Conservation (phyloP, 2,888 invertebrate genomes). For the Nephrotoma appendiculata region DNA sequence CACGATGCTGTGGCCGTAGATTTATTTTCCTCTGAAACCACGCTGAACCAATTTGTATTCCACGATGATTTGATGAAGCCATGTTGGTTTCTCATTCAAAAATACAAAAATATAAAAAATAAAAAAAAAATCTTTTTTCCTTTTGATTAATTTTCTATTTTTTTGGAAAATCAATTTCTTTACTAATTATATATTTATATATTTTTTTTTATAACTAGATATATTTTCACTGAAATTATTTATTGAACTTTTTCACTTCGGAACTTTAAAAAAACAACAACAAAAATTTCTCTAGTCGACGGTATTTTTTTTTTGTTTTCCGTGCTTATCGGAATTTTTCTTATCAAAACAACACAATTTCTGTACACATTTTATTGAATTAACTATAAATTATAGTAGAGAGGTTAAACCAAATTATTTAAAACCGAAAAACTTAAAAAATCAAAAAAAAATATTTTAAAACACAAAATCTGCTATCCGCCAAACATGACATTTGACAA, state of each 20-base stretch:
- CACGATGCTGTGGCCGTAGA: slow-evolving; percentile 88
- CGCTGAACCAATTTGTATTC: slow-evolving; percentile 89
- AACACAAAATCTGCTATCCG: slow-evolving; percentile 1
- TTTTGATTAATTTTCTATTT: not conserved
- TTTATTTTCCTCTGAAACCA: slow-evolving; percentile 98
- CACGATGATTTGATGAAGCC: slow-evolving; percentile 45
- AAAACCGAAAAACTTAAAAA: not conserved
- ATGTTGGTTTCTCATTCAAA: slow-evolving; percentile 16
- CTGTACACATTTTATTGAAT: not conserved
- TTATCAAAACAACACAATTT: not conserved
- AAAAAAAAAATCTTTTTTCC: not conserved
- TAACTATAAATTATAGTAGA: not conserved
- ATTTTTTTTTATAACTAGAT: not conserved
- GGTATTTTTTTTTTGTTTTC: not conserved
- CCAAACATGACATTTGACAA: slow-evolving; percentile 5
- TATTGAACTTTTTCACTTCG: not conserved
- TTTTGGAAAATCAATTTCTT: not conserved
- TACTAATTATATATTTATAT: not conserved
- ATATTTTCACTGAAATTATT: not conserved
- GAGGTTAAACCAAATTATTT: not conserved
- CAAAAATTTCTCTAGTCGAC: not conserved
- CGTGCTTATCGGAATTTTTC: not conserved
- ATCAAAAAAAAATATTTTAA: not conserved
- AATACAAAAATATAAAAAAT: not conserved
- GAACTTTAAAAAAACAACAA: not conserved